A percentile compares a stretch with the other conserved stretches of the same genome.
Evolutionary conservation across 2,113 vertebrate genomes (phyloP).

Genomic region (Oxyura jamaicensis): DNA sequence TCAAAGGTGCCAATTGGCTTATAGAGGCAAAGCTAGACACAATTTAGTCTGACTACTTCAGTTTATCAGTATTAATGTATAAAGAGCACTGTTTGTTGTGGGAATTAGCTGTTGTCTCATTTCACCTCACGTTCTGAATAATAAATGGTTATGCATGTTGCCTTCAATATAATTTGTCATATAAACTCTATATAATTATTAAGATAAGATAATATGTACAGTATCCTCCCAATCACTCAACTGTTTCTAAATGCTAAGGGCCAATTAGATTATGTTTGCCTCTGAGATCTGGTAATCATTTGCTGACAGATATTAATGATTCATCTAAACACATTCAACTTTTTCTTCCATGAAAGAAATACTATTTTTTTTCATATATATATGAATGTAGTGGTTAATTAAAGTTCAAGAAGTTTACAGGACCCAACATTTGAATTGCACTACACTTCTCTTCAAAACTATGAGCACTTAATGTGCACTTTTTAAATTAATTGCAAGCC

Average conservation of each 20-base stretch:
- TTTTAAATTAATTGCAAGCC: neutral
- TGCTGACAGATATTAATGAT: slow-evolving; percentile 43
- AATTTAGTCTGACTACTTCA: slow-evolving; percentile 1
- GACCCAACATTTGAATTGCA: slow-evolving; percentile 1
- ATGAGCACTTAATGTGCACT: slow-evolving; percentile 11
- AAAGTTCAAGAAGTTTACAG: slow-evolving; percentile 3
- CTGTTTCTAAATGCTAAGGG: slow-evolving; percentile 17
- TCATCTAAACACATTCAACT: neutral
- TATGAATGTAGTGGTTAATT: slow-evolving; percentile 9
- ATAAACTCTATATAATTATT: slow-evolving; percentile 45
- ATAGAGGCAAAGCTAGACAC: neutral
- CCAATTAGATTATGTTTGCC: slow-evolving; percentile 39
- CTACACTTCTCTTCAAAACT: slow-evolving; percentile 17
- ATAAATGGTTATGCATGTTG: slow-evolving; percentile 24
- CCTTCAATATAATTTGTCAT: slow-evolving; percentile 35
- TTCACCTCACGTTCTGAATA: neutral
- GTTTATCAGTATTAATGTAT: neutral
- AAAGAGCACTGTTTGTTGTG: slow-evolving; percentile 5
- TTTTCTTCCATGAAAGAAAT: neutral
- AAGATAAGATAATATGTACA: slow-evolving; percentile 14
- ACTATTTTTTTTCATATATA: neutral
- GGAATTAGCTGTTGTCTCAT: slow-evolving; percentile 31
- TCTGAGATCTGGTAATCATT: slow-evolving; percentile 31
- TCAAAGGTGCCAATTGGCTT: neutral
- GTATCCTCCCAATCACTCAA: slow-evolving; percentile 28